phyloP scores from a whole-genome alignment of 2,797 vertebrate species.

The Chelon auratus region DNA sequence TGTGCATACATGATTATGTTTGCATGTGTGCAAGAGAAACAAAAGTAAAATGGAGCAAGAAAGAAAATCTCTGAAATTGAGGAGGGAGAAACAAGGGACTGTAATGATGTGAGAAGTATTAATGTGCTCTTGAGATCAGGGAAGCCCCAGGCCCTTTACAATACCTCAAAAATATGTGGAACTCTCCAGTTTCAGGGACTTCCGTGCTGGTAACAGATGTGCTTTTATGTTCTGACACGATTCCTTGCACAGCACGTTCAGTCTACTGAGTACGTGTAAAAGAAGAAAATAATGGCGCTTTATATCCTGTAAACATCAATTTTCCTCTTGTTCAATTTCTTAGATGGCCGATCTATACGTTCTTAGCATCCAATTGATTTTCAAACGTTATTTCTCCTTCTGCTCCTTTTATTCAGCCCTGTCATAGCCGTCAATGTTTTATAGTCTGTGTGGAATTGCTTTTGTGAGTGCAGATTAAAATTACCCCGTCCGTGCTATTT shows the following conservation, averaged over 20 bases:
- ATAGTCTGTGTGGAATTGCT: slow-evolving; percentile 1
- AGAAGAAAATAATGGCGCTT: not conserved
- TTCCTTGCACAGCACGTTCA: not conserved
- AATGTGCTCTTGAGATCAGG: slow-evolving; percentile 1
- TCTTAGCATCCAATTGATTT: not conserved
- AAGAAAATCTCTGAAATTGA: slow-evolving; percentile 8
- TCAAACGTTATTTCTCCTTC: not conserved
- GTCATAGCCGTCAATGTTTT: slow-evolving; percentile 12
- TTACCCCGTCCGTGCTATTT: not conserved
- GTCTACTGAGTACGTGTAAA: not conserved
- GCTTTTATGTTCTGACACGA: not conserved
- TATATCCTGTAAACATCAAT: not conserved
- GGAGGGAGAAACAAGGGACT: slow-evolving; percentile 3
- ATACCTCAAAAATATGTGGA: not conserved
- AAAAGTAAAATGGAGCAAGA: slow-evolving; percentile 27
- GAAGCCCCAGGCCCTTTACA: not conserved
- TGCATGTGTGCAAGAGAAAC: slow-evolving; percentile 21
- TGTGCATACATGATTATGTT: slow-evolving; percentile 29
- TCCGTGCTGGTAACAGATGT: not conserved
- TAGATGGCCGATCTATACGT: not conserved
- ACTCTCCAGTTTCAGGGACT: not conserved
- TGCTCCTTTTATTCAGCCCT: not conserved
- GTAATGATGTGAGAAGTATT: slow-evolving; percentile 15
- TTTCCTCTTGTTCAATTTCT: not conserved
- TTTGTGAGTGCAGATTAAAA: slow-evolving; percentile 11